phyloP scores from a whole-genome alignment of 2,113 vertebrate genomes.

The Laterallus jamaicensis region DNA sequence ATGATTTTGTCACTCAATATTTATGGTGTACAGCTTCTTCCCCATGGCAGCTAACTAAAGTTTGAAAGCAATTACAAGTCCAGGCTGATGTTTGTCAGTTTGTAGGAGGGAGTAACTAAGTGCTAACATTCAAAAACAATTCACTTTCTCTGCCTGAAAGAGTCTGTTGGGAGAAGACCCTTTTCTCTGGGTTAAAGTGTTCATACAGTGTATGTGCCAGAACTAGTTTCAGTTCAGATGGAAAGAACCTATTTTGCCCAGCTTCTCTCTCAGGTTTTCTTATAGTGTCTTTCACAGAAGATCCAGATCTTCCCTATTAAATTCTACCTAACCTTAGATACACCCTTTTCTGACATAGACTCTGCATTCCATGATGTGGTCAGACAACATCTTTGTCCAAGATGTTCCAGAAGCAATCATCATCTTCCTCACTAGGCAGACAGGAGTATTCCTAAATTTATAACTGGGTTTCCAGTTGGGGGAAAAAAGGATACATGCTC shows the following conservation, averaged over 20 bases:
- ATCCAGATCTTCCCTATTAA: not conserved
- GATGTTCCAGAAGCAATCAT: not conserved
- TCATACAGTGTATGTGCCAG: not conserved
- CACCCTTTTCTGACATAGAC: not conserved
- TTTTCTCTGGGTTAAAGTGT: not conserved
- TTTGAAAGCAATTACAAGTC: conserved; percentile 51
- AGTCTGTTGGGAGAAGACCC: not conserved
- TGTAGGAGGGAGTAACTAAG: conserved; percentile 32
- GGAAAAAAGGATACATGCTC: not conserved
- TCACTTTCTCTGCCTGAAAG: not conserved
- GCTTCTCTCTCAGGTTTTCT: not conserved
- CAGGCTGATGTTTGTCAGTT: conserved; percentile 33
- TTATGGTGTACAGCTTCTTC: conserved; percentile 23
- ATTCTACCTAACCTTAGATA: not conserved
- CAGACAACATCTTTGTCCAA: not conserved
- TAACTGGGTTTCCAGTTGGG: not conserved
- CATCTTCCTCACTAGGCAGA: not conserved
- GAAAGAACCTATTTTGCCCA: not conserved
- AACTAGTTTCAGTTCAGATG: not conserved
- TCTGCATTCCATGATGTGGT: not conserved
- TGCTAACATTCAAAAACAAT: conserved; percentile 20
- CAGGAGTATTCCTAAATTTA: not conserved
- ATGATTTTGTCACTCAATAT: conserved; percentile 38
- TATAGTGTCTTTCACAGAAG: not conserved
- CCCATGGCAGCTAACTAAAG: conserved; percentile 2